phyloP scores from a whole-genome alignment of 1,140 invertebrate species.

The Magallana angulata region DNA sequence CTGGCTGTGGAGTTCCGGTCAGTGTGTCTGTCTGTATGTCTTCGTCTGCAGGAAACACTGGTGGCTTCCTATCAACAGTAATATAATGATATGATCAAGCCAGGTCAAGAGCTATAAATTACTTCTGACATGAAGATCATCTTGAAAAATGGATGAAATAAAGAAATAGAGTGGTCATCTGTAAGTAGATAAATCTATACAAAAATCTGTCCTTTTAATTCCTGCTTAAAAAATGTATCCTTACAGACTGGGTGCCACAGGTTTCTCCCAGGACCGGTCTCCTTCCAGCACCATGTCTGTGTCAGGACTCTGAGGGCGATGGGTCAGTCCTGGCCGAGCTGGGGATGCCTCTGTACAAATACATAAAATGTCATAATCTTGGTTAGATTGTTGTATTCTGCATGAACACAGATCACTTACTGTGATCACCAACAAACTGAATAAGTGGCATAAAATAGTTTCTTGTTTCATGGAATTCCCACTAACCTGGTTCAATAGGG shows the following conservation, averaged over 20 bases:
- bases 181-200: too few relatives aligned
- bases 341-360: slow-evolving; percentile 37
- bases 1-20: slow-evolving; percentile 71
- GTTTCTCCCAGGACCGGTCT: slow-evolving; percentile 66
- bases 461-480: too few relatives aligned
- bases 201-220: too few relatives aligned
- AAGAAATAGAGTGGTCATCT: too few relatives aligned
- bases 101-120: too few relatives aligned
- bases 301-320: slow-evolving; percentile 47
- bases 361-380: neutral
- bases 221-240: neutral
- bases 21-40: slow-evolving; percentile 60
- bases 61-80: neutral
- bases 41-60: neutral
- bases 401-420: too few relatives aligned
- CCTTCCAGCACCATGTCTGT: slow-evolving; percentile 61
- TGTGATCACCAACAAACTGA: too few relatives aligned
- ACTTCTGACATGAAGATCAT: too few relatives aligned
- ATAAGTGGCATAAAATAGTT: too few relatives aligned
- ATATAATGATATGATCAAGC: neutral
- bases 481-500: slow-evolving; percentile 48
- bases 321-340: neutral
- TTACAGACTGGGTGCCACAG: neutral
- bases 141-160: too few relatives aligned
- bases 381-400: too few relatives aligned